Percentiles rank a stretch among this genome's conserved stretches.
phyloP scores from a whole-genome alignment of 2,888 invertebrate species.

The Hirtodrosophila histrioides region DNA sequence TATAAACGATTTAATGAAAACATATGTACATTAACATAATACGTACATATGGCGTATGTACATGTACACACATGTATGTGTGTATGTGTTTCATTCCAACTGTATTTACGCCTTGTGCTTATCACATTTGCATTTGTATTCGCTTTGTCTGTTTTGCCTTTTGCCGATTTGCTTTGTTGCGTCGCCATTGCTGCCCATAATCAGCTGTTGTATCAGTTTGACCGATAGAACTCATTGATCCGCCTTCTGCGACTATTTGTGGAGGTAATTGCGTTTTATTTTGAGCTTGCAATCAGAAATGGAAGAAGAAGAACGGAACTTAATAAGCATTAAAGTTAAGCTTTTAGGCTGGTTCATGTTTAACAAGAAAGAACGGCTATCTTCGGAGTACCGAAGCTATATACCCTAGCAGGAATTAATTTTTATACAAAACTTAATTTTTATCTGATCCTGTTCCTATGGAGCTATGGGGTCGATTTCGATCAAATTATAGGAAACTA shows the following conservation, averaged over 20 bases:
- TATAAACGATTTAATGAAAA: slow-evolving; percentile 35
- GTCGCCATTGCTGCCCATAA: slow-evolving; percentile 51
- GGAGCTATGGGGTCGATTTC: too few relatives aligned
- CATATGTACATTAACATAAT: slow-evolving; percentile 31
- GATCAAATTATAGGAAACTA: too few relatives aligned
- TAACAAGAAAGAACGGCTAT: too few relatives aligned
- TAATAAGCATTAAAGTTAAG: background rate
- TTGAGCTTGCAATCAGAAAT: background rate
- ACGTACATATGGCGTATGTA: slow-evolving; percentile 1
- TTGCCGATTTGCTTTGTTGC: slow-evolving; percentile 28
- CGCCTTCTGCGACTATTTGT: background rate
- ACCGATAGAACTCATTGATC: slow-evolving; percentile 46
- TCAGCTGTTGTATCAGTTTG: slow-evolving; percentile 69
- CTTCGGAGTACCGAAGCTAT: too few relatives aligned
- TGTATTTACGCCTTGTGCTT: slow-evolving; percentile 25
- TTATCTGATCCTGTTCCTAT: too few relatives aligned
- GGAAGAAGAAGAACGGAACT: background rate
- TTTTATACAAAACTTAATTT: too few relatives aligned
- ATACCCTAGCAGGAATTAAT: too few relatives aligned
- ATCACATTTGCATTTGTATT: slow-evolving; percentile 42
- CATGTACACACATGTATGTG: background rate
- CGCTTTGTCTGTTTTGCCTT: slow-evolving; percentile 20
- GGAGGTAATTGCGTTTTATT: slow-evolving; percentile 33
- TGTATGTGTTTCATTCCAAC: slow-evolving; percentile 1
- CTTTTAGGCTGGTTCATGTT: background rate